These are phyloP conservation scores for Amyelois transitella DNA, from an alignment of 1,140 invertebrate species.

Conservation along the genomic window DNA sequence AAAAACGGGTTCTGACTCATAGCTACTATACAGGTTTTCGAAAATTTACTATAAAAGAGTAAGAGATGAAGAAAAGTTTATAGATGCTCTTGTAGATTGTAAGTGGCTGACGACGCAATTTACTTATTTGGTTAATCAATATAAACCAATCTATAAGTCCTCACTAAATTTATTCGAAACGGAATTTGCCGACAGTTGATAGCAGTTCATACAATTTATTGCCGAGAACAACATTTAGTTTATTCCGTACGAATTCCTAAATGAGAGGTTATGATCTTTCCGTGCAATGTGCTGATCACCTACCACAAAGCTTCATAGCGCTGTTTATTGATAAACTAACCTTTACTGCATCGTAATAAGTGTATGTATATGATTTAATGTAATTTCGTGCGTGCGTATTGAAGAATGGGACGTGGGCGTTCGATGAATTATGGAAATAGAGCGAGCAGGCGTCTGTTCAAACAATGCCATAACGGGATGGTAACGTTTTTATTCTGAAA, in stretches of 20 bases:
- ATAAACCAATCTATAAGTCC: no score
- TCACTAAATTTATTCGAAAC: no score
- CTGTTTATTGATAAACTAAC: constrained; percentile 22
- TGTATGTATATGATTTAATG: constrained; percentile 6
- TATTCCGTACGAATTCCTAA: neutral
- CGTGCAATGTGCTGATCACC: constrained; percentile 46
- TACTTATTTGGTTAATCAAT: no score
- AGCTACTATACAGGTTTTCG: no score
- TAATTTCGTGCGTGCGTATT: constrained; percentile 31
- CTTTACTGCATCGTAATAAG: constrained; percentile 35
- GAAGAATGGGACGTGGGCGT: constrained; percentile 63
- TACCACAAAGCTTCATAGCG: constrained; percentile 19
- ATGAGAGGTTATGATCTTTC: constrained; percentile 23
- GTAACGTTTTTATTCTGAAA: constrained; percentile 37
- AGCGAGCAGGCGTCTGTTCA: constrained; percentile 51
- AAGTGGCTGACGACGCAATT: no score
- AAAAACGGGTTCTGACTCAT: no score
- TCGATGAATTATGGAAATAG: constrained; percentile 66
- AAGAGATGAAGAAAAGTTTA: no score
- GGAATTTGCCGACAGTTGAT: neutral
- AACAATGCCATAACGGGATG: constrained; percentile 65
- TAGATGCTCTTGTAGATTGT: no score
- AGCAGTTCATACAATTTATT: neutral
- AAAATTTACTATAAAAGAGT: no score
- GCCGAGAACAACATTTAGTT: neutral